A percentile compares a stretch with the other conserved stretches of the same genome.
phyloP scores from a whole-genome alignment of 2,888 invertebrate genomes.

The Sminthurinus aureus region DNA sequence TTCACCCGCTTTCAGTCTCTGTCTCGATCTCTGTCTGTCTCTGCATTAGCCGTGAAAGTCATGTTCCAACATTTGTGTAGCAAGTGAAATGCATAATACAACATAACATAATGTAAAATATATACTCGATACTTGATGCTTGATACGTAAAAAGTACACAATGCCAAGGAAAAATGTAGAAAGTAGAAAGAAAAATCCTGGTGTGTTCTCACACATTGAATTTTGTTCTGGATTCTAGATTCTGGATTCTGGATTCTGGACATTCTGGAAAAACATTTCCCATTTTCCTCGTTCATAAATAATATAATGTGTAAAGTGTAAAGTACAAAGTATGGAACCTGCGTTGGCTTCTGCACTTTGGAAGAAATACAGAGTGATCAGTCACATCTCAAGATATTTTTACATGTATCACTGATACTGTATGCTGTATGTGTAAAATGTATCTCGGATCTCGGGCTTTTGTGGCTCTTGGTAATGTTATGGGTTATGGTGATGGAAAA shows the following conservation, averaged over 20 bases:
- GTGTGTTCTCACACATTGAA: not conserved
- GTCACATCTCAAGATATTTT: too few relatives aligned
- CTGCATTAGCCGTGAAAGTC: not conserved
- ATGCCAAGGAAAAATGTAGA: not conserved
- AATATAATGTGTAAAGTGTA: not conserved
- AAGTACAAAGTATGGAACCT: too few relatives aligned
- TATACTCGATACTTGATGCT: not conserved
- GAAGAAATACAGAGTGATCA: too few relatives aligned
- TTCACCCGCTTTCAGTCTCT: slow-evolving; percentile 5
- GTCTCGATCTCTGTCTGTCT: not conserved
- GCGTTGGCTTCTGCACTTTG: too few relatives aligned
- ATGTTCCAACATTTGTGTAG: slow-evolving; percentile 9
- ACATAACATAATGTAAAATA: not conserved
- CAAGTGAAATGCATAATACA: not conserved
- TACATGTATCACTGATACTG: too few relatives aligned
- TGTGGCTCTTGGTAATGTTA: too few relatives aligned
- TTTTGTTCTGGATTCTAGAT: too few relatives aligned
- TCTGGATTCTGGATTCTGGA: too few relatives aligned
- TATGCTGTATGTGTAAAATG: too few relatives aligned
- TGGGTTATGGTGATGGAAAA: too few relatives aligned
- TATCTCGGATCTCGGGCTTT: too few relatives aligned
- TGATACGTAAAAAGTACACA: slow-evolving; percentile 5
- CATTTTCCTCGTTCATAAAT: not conserved
- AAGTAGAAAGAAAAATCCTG: not conserved
- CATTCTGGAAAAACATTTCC: not conserved